Evolutionary conservation across 1,140 invertebrate genomes (phyloP), one percentile per base, ranked within the genome.

Genomic region (Drosophila tani): DNA sequence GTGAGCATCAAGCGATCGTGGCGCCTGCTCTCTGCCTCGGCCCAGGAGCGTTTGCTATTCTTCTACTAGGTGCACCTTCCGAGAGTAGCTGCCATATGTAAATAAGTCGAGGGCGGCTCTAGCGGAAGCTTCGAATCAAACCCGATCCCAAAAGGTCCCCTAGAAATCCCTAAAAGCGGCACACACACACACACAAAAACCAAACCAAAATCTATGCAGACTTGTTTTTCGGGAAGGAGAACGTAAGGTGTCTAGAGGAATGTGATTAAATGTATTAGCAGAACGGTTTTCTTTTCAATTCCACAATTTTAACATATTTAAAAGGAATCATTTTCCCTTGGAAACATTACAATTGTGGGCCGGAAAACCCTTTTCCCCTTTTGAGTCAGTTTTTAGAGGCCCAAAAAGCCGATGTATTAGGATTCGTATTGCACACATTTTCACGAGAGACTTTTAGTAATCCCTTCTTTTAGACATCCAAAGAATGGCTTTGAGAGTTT

Each of bases 1-100:
- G 94, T 98, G 83, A 97, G 96, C 91, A 97, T 98, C 79, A 98
- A 98, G 91, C 95, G 97, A 71, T 97, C 97, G 64, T 98, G 97
- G 97, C 95, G 96, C 79, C 93, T 97, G 79, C 93, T 98, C n/a
- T 97, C 96, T 7, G 95, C 96, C 45, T 96, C 95, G 69, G 96
- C 97, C 65, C 97, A 97, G 88, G 97, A 98, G 92, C 95, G 97
- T 84, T 94, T 97, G 76, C 94, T 97, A 62, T 97, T 97, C 94
- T 97, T 97, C 93, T 97, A 97, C 93, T 98, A 94, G 95, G 83
- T 79, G 64, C 58, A 57, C 12, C 63, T 59, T 81, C 24, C 59
- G 56, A 62, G 32, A 68, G 55, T 62, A 59, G 68, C 35, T 57
- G 60, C 66, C 69, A 76, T 56, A 56, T 87, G 83, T 87, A 87